Percentiles rank a stretch among this genome's conserved stretches.
Conservation (phyloP, 2,797 vertebrate species). For the Apogon talboti region DNA sequence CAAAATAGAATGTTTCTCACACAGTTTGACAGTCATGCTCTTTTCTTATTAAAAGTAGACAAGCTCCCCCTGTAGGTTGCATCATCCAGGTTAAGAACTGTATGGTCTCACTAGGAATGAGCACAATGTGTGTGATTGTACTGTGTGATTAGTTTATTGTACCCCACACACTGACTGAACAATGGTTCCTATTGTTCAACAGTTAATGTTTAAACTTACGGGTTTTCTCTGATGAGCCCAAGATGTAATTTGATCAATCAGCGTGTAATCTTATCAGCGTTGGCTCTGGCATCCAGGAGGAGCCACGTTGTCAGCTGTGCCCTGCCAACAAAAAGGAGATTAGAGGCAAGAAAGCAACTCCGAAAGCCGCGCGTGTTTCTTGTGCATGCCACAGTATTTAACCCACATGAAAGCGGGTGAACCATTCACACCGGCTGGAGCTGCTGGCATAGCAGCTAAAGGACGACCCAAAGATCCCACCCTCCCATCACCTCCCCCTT, state of each 20-base stretch:
- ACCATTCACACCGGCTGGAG: constrained; percentile 13
- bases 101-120: too few species aligned
- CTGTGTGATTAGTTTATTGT: too few species aligned
- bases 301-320: constrained; percentile 30
- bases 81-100: too few species aligned
- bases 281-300: constrained; percentile 8
- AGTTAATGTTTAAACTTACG: too few species aligned
- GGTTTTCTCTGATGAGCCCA: constrained; percentile 1
- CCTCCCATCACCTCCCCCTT: constrained; percentile 8
- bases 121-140: too few species aligned
- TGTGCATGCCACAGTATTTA: constrained; percentile 29
- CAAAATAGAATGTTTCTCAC: too few species aligned
- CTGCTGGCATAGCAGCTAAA: constrained; percentile 5
- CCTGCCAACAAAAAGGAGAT: constrained; percentile 23
- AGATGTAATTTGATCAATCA: constrained; percentile 46
- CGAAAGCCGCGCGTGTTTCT: constrained; percentile 14
- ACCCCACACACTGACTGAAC: too few species aligned
- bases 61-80: too few species aligned
- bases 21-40: too few species aligned
- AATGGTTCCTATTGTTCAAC: too few species aligned
- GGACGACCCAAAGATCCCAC: constrained; percentile 6
- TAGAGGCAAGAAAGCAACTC: constrained; percentile 6
- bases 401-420: constrained; percentile 15
- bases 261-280: constrained; percentile 46
- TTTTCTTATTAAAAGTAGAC: too few species aligned